Evolutionary conservation across 2,113 vertebrate genomes (phyloP), one percentile per base, ranked within the genome.

Genomic region (Salvator merianae): DNA sequence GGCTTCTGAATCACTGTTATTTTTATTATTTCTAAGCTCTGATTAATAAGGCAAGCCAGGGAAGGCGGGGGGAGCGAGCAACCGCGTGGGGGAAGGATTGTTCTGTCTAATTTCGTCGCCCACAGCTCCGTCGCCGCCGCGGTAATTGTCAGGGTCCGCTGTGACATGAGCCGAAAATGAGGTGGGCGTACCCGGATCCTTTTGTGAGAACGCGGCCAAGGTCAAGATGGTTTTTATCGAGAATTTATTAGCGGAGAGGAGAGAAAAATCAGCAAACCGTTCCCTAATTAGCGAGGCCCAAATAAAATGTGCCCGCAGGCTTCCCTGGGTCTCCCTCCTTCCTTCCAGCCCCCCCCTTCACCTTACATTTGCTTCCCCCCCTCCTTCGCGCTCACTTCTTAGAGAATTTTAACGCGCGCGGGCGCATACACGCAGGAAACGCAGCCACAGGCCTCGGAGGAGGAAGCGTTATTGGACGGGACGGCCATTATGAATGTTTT

Each of bases 281-380:
- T 95, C 91, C 50, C 93, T 97, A 96, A 97, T 97, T 96, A 96
- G 94, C 93, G 94, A 94, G 96, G 93, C 92, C 95, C 94, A 47
- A 96, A 97, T 97, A 95, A 95, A 94, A 96, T 91, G 94, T 82
- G 93, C 95, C 97, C 93, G 0, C 89, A 93, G 96, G 97, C 96
- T 88, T 83, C 93, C 82, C 89, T 7, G 10, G 97, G 95, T 87
- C 81, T 93, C 81, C 89, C 26, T 26, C 32, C 36, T 7, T 12
- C 8, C 18, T 5, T 4, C 5, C 77, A 20, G 1, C 22, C 1
- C 14, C 14, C 14, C 10, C 36, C 12, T 14, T 16, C 76, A 14
- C 77, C 68, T 59, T 50, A 28, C 68, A 62, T 30, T 78, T 38
- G 36, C 55, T 59, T 59, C 16, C 66, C 66, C 36, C 6, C 22